Base-by-base conservation (phyloP, 2,888 invertebrate genomes). In the Xestia sexstrigata region DNA sequence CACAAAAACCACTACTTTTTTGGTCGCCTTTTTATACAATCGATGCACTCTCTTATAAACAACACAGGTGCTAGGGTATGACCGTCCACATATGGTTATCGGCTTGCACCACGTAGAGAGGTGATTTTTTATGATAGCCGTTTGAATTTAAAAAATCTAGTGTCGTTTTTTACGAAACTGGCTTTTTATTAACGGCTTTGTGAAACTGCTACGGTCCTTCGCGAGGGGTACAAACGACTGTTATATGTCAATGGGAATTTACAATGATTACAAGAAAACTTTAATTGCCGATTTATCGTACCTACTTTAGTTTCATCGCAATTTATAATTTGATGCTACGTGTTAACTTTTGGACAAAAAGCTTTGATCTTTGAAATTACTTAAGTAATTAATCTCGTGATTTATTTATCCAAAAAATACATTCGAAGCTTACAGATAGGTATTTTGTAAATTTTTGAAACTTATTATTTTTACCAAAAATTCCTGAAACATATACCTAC, bases 21-120 rank as follows among this genome's bases (percentile, higher is more conserved):
- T 94, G 91, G 92, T 93, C 90, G 92, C 91, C 93, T 95, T 96
- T 96, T 96, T 96, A 95, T 95, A 92, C 92, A 91, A 91, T 91
- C 92, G 93, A 94, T 93, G 94, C 95, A 95, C 95, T 95, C 93
- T 95, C 95, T 95, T 96, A 95, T 95, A 96, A 95, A 96, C 96
- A 96, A 96, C 96, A 96, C 96, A 96, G 96, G 96, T 96, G 96
- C 96, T 94, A 90, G 92, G 93, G 94, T 94, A 95, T 95, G 94
- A 94, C 94, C 93, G 91, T 95, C 95, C 94, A 95, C 96, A 96
- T 96, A 96, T 96, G 96, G 96, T 95, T 95, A 95, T 95, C 93
- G 93, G 90, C 91, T 92, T 93, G 93, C 93, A 91, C 91, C 91
- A 90, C 90, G 91, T 91, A 90, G 89, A 89, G 91, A 93, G 91